phyloP scores from a whole-genome alignment of 1,140 invertebrate species.

The Rhyzopertha dominica region DNA sequence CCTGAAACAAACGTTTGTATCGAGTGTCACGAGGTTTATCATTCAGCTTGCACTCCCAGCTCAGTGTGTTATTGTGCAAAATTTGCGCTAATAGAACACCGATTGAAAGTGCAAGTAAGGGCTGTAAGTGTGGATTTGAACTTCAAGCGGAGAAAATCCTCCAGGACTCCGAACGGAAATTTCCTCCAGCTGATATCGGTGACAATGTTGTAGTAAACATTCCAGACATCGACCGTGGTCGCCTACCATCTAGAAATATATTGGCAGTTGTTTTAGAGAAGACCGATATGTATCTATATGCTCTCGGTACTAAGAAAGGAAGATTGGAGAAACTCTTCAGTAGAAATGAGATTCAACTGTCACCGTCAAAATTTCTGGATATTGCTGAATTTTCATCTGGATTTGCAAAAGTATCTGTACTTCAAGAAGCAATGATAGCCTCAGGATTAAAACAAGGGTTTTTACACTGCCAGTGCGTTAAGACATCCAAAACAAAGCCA shows the following conservation, averaged over 20 bases:
- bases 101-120: not conserved
- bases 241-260: not conserved
- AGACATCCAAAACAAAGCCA: too few relatives aligned
- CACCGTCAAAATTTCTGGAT: too few relatives aligned
- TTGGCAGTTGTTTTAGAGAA: constrained; percentile 1
- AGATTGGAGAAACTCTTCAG: constrained; percentile 28
- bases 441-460: too few relatives aligned
- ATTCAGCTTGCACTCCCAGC: constrained; percentile 17
- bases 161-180: not conserved
- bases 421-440: too few relatives aligned
- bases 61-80: not conserved
- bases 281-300: too few relatives aligned
- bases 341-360: constrained; percentile 19
- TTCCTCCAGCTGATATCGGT: not conserved
- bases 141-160: constrained; percentile 5
- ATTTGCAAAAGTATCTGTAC: too few relatives aligned
- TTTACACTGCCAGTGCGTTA: too few relatives aligned
- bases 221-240: constrained; percentile 1
- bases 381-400: too few relatives aligned
- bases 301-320: constrained; percentile 27
- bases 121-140: not conserved
- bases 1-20: constrained; percentile 16
- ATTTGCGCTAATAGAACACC: not conserved
- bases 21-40: constrained; percentile 5
- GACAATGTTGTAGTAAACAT: constrained; percentile 1